phyloP scores from a whole-genome alignment of 2,888 invertebrate genomes.

The Stictocephala bisonia region DNA sequence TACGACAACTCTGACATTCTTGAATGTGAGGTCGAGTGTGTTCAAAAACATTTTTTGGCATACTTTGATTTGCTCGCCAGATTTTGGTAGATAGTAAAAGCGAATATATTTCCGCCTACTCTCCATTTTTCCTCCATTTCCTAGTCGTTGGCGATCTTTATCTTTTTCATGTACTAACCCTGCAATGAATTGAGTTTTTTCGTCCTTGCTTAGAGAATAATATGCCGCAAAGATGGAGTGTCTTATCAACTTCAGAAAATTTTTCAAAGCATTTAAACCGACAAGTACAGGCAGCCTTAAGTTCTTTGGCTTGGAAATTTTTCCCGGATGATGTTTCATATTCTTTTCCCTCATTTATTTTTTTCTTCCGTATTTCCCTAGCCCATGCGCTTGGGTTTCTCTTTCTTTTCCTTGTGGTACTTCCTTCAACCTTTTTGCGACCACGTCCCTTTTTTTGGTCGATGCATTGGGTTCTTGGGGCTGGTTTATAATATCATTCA shows the following conservation, averaged over 20 bases:
- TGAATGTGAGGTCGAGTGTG: slow-evolving; percentile 37
- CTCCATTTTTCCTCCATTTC: slow-evolving; percentile 22
- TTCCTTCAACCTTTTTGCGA: slow-evolving; percentile 12
- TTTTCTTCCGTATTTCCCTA: slow-evolving; percentile 3
- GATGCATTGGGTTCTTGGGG: too few species aligned
- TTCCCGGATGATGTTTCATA: background rate
- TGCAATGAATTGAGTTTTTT: slow-evolving; percentile 42
- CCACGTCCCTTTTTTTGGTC: too few species aligned
- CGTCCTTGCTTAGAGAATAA: slow-evolving; percentile 32
- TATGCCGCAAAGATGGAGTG: slow-evolving; percentile 19
- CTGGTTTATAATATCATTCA: slow-evolving; percentile 9
- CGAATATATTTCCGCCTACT: slow-evolving; percentile 45
- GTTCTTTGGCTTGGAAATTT: slow-evolving; percentile 22
- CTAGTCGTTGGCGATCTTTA: slow-evolving; percentile 37
- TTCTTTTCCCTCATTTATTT: slow-evolving; percentile 21
- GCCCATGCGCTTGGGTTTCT: slow-evolving; percentile 4
- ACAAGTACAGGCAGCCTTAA: slow-evolving; percentile 40
- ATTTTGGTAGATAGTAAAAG: slow-evolving; percentile 33
- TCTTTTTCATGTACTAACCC: slow-evolving; percentile 39
- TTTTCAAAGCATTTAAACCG: slow-evolving; percentile 36
- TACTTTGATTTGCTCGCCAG: slow-evolving; percentile 37
- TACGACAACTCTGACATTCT: slow-evolving; percentile 41
- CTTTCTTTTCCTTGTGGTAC: slow-evolving; percentile 8
- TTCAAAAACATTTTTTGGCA: slow-evolving; percentile 42
- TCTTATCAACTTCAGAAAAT: slow-evolving; percentile 30